Conservation (phyloP, 2,797 vertebrate species). For the Pogoniulus pusillus region DNA sequence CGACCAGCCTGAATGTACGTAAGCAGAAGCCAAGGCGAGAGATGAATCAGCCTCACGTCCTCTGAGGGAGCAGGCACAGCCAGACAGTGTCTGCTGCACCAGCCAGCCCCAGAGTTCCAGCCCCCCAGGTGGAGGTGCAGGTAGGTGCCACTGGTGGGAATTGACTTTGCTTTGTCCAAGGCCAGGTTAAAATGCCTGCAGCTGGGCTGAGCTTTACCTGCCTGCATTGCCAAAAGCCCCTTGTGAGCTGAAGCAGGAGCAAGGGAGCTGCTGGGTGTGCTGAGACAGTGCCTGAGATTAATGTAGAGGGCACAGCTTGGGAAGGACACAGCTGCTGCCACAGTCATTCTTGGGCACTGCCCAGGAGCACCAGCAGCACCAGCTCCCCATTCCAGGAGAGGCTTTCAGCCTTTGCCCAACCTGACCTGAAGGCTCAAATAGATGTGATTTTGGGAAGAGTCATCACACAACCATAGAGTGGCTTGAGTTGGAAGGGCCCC, state of each 20-base stretch:
- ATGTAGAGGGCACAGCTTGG: not conserved
- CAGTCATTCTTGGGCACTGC: not conserved
- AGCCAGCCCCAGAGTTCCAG: not conserved
- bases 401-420: not conserved
- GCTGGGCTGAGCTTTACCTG: not conserved
- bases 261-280: not conserved
- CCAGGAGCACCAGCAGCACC: not conserved
- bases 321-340: not conserved
- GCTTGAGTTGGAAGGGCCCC: too few relatives aligned
- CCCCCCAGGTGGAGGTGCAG: rapidly evolving
- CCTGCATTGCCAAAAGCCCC: not conserved
- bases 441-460: rapidly evolving
- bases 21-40: conserved; percentile 16
- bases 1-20: not conserved
- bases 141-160: not conserved
- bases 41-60: conserved; percentile 24
- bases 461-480: too few relatives aligned
- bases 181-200: not conserved
- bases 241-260: not conserved
- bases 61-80: not conserved
- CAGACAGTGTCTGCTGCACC: not conserved
- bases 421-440: rapidly evolving
- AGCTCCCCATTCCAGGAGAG: rapidly evolving
- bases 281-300: not conserved
- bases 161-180: not conserved